Evolutionary conservation across 2,797 vertebrate genomes (phyloP).

Genomic region (Pseudopleuronectes americanus): DNA sequence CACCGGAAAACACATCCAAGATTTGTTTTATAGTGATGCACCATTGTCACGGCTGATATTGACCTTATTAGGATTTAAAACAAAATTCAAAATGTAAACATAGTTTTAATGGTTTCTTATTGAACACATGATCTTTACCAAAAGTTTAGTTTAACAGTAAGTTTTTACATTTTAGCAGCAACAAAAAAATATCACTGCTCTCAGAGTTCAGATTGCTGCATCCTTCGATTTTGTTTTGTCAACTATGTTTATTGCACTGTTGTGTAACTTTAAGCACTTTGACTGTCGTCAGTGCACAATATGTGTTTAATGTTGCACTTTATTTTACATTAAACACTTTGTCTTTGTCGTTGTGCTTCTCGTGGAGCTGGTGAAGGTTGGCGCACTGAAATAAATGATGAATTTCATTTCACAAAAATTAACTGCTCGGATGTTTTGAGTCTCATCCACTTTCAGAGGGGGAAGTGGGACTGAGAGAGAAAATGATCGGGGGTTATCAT

Average conservation of each 20-base stretch:
- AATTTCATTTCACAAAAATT: neutral
- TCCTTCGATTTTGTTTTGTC: neutral
- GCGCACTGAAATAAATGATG: constrained; percentile 8
- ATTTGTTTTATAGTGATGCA: neutral
- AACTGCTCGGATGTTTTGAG: neutral
- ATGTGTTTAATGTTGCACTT: constrained; percentile 14
- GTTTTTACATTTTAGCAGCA: too few species aligned
- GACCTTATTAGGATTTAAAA: neutral
- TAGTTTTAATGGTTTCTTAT: too few species aligned
- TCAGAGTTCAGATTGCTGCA: neutral
- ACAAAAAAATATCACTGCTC: too few species aligned
- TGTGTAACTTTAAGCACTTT: constrained; percentile 16
- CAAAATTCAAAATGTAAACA: too few species aligned
- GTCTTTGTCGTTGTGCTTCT: constrained; percentile 5
- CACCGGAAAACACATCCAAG: neutral
- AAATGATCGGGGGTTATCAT: neutral
- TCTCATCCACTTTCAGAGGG: neutral
- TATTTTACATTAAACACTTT: constrained; percentile 15
- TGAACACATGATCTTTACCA: too few species aligned
- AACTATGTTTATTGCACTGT: constrained; percentile 13
- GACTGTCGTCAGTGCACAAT: constrained; percentile 1
- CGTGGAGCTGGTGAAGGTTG: constrained; percentile 6
- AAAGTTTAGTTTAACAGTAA: too few species aligned
- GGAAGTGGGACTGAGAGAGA: neutral
- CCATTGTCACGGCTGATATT: neutral